Percentiles rank a stretch among this genome's conserved stretches.
Conservation (phyloP, 2,797 vertebrate species). For the Phrynocephalus guinanensis region DNA sequence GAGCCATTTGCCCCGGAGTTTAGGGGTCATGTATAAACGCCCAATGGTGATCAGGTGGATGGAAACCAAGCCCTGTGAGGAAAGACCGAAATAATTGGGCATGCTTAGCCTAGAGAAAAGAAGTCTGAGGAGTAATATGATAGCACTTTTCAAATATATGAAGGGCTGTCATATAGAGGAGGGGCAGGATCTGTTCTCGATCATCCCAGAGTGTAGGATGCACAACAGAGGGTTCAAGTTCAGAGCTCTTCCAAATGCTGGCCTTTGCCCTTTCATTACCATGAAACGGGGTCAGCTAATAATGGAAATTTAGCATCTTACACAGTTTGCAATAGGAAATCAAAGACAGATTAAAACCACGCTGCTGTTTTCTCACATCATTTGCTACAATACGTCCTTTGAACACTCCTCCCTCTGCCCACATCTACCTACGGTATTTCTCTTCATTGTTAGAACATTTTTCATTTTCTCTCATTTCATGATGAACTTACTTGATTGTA, state of each 20-base stretch:
- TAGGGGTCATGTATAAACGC: too few relatives aligned
- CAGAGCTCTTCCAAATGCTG: not conserved
- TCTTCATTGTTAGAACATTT: conserved; percentile 13
- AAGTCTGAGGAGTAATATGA: too few relatives aligned
- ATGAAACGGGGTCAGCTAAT: not conserved
- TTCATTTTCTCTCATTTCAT: conserved; percentile 12
- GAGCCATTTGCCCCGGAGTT: too few relatives aligned
- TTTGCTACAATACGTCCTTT: not conserved
- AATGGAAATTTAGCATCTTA: not conserved
- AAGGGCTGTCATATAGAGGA: too few relatives aligned
- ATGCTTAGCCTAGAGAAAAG: too few relatives aligned
- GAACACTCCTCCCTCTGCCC: not conserved
- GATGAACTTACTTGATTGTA: conserved; percentile 4
- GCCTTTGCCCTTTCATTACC: not conserved
- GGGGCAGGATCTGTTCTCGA: too few relatives aligned
- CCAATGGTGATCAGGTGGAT: too few relatives aligned
- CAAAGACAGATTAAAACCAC: not conserved
- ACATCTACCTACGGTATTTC: not conserved
- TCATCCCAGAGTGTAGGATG: too few relatives aligned
- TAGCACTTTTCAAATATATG: too few relatives aligned
- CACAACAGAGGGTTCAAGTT: too few relatives aligned
- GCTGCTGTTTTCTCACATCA: not conserved
- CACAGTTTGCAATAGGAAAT: not conserved
- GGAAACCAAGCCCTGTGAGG: too few relatives aligned
- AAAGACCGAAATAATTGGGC: too few relatives aligned